A percentile compares a stretch with the other conserved stretches of the same genome.
These are phyloP conservation scores for Caprella mutica DNA, from an alignment of 2,888 invertebrate species.

Conservation along the genomic window DNA sequence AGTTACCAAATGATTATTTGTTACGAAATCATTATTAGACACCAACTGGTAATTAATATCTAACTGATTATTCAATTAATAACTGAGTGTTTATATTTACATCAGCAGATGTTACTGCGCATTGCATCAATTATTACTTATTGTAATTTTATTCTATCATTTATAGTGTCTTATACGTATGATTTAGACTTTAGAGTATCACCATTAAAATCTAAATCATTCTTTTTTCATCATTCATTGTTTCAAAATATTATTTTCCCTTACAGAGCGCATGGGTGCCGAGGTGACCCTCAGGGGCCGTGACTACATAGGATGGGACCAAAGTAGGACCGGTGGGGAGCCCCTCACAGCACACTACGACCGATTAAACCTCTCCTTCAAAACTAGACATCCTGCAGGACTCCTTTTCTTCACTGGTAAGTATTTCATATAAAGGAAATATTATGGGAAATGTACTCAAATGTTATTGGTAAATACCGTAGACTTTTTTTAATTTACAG, in stretches of 20 bases:
- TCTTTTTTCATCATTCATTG: neutral
- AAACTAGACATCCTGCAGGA: slow-evolving; percentile 79
- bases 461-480: too few relatives aligned
- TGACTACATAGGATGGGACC: slow-evolving; percentile 82
- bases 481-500: too few relatives aligned
- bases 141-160: neutral
- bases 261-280: slow-evolving; percentile 39
- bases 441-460: too few relatives aligned
- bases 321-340: slow-evolving; percentile 71
- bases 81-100: too few relatives aligned
- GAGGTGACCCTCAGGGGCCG: slow-evolving; percentile 86
- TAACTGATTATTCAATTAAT: too few relatives aligned
- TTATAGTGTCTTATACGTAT: neutral
- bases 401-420: slow-evolving; percentile 83
- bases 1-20: too few relatives aligned
- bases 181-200: neutral
- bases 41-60: too few relatives aligned
- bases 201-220: neutral
- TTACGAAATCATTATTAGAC: too few relatives aligned
- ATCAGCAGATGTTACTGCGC: too few relatives aligned
- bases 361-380: slow-evolving; percentile 79
- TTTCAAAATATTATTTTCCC: slow-evolving; percentile 35
- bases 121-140: neutral
- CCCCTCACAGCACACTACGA: slow-evolving; percentile 84
- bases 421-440: too few relatives aligned